Base-by-base conservation (phyloP, 2,888 invertebrate species). In the Synergus gifuensis region DNA sequence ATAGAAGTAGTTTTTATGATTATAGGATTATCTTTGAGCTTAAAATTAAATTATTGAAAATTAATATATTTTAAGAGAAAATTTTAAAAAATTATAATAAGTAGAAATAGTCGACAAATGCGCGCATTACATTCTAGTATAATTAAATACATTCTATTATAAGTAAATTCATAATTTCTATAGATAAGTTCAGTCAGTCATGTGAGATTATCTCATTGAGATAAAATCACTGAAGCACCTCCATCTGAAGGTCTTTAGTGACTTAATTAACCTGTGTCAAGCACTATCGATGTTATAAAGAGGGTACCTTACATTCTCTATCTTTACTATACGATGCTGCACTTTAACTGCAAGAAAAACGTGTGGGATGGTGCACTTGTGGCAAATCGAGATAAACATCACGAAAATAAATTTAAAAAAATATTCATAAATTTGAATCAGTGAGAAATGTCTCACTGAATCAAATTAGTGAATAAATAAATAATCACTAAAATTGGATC, bases 261-360 rank as follows among this genome's bases (percentile, higher is more conserved):
- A 69, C 69, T 69, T 69, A 69, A 69, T 69, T 69, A 69, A 69
- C 69, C 69, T 69, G 69, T 69, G 28, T 69, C 69, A 69, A 69
- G 36, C 28, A 36, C 46, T 69, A 69, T 69, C 69, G 69, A 69
- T 36, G 36, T 54, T 69, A 46, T 54, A 69, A 69, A 69, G n/a
- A 54, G 49, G 69, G 49, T 54, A 28, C 49, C 69, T 69, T 49
- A 69, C 28, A 49, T 69, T 69, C 49, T 49, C 49, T 49, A 69
- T 49, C 49, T 67, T 46, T 67, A 67, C 18, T 46, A n/a, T 28
- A 69, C 4, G 22, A 49, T 60, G 22, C 60, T 60, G 22, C 18
- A 60, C 7, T 60, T 60, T 4, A 60, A 49, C n/a, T n/a, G 44
- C 22, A 22, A 44, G 5, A 67, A 46, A 22, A 22, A 22, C 4